Evolutionary conservation across 2,797 vertebrate genomes (phyloP).

Genomic region (Petrocephalus schoutedeni): DNA sequence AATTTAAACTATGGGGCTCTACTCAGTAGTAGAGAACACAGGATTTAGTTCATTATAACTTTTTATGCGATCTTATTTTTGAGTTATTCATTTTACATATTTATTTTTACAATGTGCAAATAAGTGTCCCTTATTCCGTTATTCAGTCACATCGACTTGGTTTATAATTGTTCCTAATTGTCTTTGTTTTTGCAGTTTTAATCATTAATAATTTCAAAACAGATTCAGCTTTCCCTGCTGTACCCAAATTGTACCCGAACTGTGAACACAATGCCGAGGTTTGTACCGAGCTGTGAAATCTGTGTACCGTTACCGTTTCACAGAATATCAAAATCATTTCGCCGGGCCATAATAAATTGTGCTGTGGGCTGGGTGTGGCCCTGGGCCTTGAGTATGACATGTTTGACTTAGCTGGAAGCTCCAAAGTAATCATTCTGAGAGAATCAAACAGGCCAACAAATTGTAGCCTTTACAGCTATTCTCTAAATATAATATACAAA

Average conservation of each 20-base stretch:
- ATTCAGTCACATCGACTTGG: background rate
- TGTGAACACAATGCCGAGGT: background rate
- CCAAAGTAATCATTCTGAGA: background rate
- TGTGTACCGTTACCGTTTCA: background rate
- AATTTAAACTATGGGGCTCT: background rate
- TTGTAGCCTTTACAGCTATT: no score
- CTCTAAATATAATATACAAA: background rate
- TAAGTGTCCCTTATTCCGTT: background rate
- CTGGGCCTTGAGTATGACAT: background rate
- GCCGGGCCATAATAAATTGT: background rate
- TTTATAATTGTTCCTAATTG: background rate
- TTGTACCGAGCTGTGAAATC: background rate
- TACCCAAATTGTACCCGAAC: background rate
- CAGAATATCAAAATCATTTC: background rate
- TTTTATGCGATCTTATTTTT: background rate
- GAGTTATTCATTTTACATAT: background rate
- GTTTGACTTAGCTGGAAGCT: background rate
- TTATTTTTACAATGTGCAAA: background rate
- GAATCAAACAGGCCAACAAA: background rate
- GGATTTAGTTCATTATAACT: background rate
- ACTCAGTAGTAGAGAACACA: background rate
- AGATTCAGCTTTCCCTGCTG: background rate
- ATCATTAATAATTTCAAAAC: background rate
- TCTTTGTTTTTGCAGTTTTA: background rate
- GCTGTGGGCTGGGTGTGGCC: no score